These are phyloP conservation scores for Odiellus spinosus DNA, from an alignment of 2,888 invertebrate species.

Conservation along the genomic window DNA sequence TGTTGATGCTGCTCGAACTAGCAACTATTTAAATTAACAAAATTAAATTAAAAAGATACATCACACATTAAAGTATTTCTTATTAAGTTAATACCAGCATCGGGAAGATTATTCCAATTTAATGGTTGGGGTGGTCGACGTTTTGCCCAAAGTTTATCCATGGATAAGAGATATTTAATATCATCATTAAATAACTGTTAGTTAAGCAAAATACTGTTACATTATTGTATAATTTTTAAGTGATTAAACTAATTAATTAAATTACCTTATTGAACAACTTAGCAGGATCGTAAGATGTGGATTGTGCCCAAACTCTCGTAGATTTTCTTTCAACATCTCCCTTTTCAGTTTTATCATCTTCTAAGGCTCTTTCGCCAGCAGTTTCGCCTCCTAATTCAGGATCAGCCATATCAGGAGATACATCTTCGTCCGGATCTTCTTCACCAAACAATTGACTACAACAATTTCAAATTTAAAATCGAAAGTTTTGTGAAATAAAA, in stretches of 20 bases:
- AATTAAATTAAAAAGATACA: slow-evolving; percentile 4
- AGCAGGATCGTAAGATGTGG: slow-evolving; percentile 59
- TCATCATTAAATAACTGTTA: slow-evolving; percentile 72
- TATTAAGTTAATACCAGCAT: slow-evolving; percentile 28
- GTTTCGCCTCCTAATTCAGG: slow-evolving; percentile 59
- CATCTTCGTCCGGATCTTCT: slow-evolving; percentile 86
- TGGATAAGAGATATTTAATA: slow-evolving; percentile 78
- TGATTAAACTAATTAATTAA: slow-evolving; percentile 1
- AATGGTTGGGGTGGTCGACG: slow-evolving; percentile 64
- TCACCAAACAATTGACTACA: slow-evolving; percentile 88
- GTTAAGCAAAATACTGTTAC: slow-evolving; percentile 5
- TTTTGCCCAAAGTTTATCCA: slow-evolving; percentile 90
- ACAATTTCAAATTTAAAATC: slow-evolving; percentile 24
- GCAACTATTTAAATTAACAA: slow-evolving; percentile 29
- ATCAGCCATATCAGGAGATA: slow-evolving; percentile 91
- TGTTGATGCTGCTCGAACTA: slow-evolving; percentile 32
- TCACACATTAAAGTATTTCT: not conserved
- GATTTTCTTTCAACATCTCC: slow-evolving; percentile 45
- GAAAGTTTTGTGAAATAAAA: too few relatives aligned
- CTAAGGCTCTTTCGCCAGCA: slow-evolving; percentile 24
- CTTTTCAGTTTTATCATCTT: slow-evolving; percentile 32
- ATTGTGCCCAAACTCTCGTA: slow-evolving; percentile 77
- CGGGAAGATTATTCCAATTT: slow-evolving; percentile 45
- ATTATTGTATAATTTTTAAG: not conserved
- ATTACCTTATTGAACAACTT: slow-evolving; percentile 65